phyloP scores from a whole-genome alignment of 2,888 invertebrate genomes.

The Anticlea derivata region DNA sequence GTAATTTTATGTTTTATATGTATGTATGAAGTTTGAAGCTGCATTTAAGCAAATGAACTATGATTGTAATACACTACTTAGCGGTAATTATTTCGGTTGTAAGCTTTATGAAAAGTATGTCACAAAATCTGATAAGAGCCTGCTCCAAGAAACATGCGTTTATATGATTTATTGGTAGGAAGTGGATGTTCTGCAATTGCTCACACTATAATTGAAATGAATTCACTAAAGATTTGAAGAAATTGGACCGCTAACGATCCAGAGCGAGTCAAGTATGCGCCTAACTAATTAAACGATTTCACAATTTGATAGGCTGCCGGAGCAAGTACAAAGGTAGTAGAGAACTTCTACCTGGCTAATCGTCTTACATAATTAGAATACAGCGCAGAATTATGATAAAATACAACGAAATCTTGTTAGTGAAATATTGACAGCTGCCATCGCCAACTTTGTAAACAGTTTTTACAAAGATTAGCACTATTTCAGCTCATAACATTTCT shows the following conservation, averaged over 20 bases:
- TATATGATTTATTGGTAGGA: background rate
- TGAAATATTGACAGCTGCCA: conserved; percentile 38
- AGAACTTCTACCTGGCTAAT: conserved; percentile 10
- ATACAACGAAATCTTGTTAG: conserved; percentile 46
- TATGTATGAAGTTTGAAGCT: background rate
- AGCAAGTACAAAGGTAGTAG: background rate
- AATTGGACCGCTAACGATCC: conserved; percentile 4
- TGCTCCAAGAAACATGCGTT: conserved; percentile 12
- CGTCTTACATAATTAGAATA: conserved; percentile 35
- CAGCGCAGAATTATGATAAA: conserved; percentile 36
- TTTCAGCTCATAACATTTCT: conserved; percentile 32
- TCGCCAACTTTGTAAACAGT: conserved; percentile 27
- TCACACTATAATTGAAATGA: background rate
- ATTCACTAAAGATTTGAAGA: conserved; percentile 10
- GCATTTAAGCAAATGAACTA: background rate
- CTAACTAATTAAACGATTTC: conserved; percentile 10
- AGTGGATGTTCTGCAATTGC: background rate
- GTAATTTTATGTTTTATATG: too few species aligned
- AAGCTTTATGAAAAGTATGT: conserved; percentile 28
- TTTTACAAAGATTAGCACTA: conserved; percentile 40
- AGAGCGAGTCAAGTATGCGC: conserved; percentile 14
- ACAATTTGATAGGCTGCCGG: background rate
- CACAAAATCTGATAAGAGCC: conserved; percentile 31
- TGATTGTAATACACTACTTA: background rate
- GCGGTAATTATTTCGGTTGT: background rate